A percentile compares a stretch with the other conserved stretches of the same genome.
Conservation (phyloP, 2,113 vertebrate genomes). For the Carassius auratus region DNA sequence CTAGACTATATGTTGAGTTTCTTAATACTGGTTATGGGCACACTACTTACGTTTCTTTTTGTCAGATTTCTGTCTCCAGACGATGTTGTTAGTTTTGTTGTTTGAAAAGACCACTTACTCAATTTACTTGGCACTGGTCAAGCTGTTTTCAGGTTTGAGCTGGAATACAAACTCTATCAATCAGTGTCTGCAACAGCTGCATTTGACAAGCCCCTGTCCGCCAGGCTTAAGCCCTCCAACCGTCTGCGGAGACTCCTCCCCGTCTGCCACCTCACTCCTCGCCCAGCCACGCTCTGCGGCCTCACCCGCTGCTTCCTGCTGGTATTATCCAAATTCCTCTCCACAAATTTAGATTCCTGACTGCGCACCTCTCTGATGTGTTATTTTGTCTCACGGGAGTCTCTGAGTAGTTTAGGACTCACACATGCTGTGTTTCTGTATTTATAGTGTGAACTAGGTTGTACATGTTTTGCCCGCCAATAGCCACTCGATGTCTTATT, state of each 20-base stretch:
- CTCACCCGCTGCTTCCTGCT: conserved; percentile 72
- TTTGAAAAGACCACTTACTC: conserved; percentile 61
- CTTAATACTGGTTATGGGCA: not conserved
- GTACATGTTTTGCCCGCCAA: not conserved
- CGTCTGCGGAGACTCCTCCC: conserved; percentile 84
- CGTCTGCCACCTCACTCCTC: conserved; percentile 76
- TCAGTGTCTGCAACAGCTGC: conserved; percentile 93
- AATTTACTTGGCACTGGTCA: conserved; percentile 75
- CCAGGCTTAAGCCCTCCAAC: conserved; percentile 91
- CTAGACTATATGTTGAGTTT: not conserved
- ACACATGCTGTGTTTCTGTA: conserved; percentile 4
- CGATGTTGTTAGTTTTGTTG: conserved; percentile 40
- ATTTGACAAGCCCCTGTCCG: conserved; percentile 94
- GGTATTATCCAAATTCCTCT: conserved; percentile 65
- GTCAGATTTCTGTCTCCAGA: conserved; percentile 29
- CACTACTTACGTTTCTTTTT: conserved; percentile 39
- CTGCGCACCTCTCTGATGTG: conserved; percentile 51
- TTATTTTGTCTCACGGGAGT: conserved; percentile 53
- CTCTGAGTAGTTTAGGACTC: conserved; percentile 29
- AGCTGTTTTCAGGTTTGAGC: conserved; percentile 62
- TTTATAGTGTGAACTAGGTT: conserved; percentile 27
- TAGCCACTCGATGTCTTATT: conserved; percentile 11
- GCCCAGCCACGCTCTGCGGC: conserved; percentile 64
- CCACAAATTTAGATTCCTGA: conserved; percentile 59
- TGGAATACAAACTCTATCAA: conserved; percentile 93